phyloP scores from a whole-genome alignment of 2,888 invertebrate species.

The Tinea semifulvella region DNA sequence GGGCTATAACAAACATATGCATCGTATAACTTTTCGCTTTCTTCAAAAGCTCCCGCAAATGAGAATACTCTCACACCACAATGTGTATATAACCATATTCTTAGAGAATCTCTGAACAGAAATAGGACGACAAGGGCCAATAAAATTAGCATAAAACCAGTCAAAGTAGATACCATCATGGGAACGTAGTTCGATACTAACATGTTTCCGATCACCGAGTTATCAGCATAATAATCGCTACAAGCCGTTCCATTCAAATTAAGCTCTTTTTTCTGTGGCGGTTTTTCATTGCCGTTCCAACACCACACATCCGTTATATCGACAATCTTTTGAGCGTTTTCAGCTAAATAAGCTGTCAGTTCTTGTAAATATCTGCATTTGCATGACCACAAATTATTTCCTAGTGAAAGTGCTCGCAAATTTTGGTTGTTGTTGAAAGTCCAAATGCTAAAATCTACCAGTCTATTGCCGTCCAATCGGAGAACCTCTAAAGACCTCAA shows the following conservation, averaged over 20 bases:
- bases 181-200: constrained; percentile 86
- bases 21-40: constrained; percentile 87
- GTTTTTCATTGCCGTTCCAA: constrained; percentile 77
- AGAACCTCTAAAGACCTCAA: constrained; percentile 81
- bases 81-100: constrained; percentile 88
- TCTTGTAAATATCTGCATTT: constrained; percentile 89
- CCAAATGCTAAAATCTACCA: constrained; percentile 84
- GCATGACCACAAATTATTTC: constrained; percentile 90
- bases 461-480: constrained; percentile 84
- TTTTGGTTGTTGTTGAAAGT: constrained; percentile 73
- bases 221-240: constrained; percentile 86
- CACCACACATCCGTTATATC: constrained; percentile 85
- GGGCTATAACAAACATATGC: constrained; percentile 93
- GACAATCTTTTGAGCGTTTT: constrained; percentile 81
- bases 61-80: constrained; percentile 86
- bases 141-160: constrained; percentile 79
- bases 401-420: constrained; percentile 79
- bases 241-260: constrained; percentile 87
- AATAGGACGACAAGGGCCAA: constrained; percentile 81
- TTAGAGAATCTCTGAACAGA: constrained; percentile 84
- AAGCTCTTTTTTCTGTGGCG: constrained; percentile 79
- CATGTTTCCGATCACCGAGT: constrained; percentile 83
- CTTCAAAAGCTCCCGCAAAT: constrained; percentile 75
- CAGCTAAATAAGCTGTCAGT: constrained; percentile 82
- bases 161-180: constrained; percentile 81